Evolutionary conservation across 2,113 vertebrate species (phyloP).

Genomic region (Glaucomys volans): DNA sequence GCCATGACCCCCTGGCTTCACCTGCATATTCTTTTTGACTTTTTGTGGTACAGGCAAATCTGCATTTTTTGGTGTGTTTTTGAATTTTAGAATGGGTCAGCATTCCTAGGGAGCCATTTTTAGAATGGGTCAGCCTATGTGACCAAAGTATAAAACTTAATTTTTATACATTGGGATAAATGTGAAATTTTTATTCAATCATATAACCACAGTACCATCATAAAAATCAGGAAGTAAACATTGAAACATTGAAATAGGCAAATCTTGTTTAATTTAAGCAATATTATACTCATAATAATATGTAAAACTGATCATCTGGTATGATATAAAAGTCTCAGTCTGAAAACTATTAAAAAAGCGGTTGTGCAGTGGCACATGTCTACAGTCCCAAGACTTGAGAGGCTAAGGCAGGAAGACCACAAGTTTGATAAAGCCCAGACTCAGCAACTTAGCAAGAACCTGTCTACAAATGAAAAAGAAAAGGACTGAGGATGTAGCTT

Average conservation of each 20-base stretch:
- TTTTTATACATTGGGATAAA: constrained; percentile 37
- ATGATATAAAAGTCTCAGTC: constrained; percentile 33
- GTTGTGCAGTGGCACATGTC: too few species aligned
- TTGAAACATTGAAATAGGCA: constrained; percentile 15
- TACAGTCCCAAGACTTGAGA: too few species aligned
- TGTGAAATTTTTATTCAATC: neutral
- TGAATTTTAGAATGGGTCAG: constrained; percentile 11
- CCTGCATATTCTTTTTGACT: neutral
- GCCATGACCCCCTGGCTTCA: too few species aligned
- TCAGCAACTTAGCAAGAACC: too few species aligned
- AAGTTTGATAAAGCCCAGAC: too few species aligned
- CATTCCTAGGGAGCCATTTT: neutral
- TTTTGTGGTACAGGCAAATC: neutral
- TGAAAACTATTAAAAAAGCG: neutral
- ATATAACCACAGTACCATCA: neutral
- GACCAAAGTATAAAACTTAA: constrained; percentile 22
- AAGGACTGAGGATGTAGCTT: too few species aligned
- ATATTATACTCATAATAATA: neutral
- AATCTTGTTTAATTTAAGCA: constrained; percentile 43
- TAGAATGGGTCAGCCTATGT: too few species aligned
- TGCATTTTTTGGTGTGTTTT: neutral
- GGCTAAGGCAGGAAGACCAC: too few species aligned
- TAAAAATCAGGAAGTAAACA: constrained; percentile 13
- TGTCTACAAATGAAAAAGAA: too few species aligned
- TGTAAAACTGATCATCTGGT: neutral